Base-by-base conservation (phyloP, 2,888 invertebrate genomes). In the Mythimna pallens region DNA sequence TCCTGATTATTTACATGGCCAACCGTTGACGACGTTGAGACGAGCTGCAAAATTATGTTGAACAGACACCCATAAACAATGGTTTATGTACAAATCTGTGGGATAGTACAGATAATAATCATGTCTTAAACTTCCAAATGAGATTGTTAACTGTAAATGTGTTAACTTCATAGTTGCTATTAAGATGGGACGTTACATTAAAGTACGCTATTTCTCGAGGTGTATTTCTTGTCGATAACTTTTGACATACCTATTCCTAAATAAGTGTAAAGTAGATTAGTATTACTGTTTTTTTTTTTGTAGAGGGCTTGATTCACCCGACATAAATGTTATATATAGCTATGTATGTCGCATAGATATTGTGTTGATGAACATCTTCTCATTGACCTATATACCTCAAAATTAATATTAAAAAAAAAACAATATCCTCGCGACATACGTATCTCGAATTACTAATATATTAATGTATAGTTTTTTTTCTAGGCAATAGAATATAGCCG, bases 211-310 rank as follows among this genome's bases (percentile, higher is more conserved):
- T 84, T 88, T 88, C 85, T 87, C 85, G 83, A 85, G 84, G 83
- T 89, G 87, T 89, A 87, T 87, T 89, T 90, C 89, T 91, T 90
- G 91, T 92, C 89, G 89, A 91, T 89, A 90, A 86, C 85, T 89
- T 88, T 91, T 87, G 86, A 91, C 90, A 89, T 93, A 91, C 90
- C 89, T 93, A 94, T 94, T 94, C 93, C 94, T 94, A 93, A 92
- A 92, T 94, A 92, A 92, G 89, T 94, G 93, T 94, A 94, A 93
- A 93, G 90, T 94, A 94, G 93, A 86, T 88, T 93, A 93, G 90
- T 84, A 86, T 86, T 87, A 89, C 73, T 79, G 80, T 81, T 71
- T 80, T 70, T 73, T 66, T 62, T 90, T 91, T 89, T 88, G 84
- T 87, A 87, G 88, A 85, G 89, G 88, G 82, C 68, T 73, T 85